phyloP scores from a whole-genome alignment of 1,140 invertebrate genomes.

The Thalassaphorura encarpata region DNA sequence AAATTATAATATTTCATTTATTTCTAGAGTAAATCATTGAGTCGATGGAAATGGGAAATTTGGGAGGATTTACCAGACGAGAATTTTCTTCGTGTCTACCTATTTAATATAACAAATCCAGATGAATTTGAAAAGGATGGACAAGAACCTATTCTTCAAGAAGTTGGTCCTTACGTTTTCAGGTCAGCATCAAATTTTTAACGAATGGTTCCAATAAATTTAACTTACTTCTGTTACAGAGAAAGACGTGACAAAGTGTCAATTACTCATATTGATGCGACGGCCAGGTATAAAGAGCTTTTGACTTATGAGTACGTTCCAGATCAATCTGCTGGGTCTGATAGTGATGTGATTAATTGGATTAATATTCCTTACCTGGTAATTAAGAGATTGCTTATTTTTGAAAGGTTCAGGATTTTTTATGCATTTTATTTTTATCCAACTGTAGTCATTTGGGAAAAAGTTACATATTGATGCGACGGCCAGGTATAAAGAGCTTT shows the following conservation, averaged over 20 bases:
- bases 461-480: background rate
- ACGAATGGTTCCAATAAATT: background rate
- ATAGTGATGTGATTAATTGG: conserved; percentile 1
- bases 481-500: background rate
- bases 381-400: no score
- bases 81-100: conserved; percentile 40
- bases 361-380: conserved; percentile 10
- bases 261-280: background rate
- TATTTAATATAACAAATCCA: conserved; percentile 42
- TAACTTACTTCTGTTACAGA: conserved; percentile 5
- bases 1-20: no score
- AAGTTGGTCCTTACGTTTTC: conserved; percentile 45
- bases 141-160: conserved; percentile 37
- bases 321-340: background rate
- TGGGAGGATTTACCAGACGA: conserved; percentile 39
- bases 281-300: background rate
- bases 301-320: background rate
- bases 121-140: conserved; percentile 36
- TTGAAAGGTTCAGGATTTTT: no score
- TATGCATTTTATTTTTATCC: background rate
- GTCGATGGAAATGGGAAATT: no score
- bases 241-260: conserved; percentile 11
- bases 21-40: no score
- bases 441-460: no score
- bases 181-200: no score